Evolutionary conservation across 2,797 vertebrate genomes (phyloP), one percentile per base, ranked within the genome.

Genomic region (Parotocinclus haroldoi): DNA sequence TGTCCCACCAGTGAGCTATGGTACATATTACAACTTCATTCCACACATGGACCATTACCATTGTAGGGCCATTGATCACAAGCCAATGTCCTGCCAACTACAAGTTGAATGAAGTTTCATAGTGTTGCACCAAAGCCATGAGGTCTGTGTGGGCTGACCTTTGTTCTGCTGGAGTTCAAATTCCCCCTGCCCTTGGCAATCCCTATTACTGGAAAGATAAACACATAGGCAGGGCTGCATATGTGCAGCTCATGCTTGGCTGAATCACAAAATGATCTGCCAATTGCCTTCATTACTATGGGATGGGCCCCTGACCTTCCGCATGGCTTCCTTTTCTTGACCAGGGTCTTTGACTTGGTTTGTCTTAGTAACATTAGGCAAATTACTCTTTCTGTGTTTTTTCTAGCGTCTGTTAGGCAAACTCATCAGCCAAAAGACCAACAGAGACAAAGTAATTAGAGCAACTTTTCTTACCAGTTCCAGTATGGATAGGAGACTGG

Each of bases 201-300:
- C 79, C 80, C 83, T 84, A 82, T 81, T 79, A 83, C 68, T 82
- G 79, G 50, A 82, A 81, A 90, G 86, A 91, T 92, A 89, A 89
- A 80, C 83, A 84, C 76, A 77, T 74, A 86, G 85, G 85, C 86
- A 83, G 84, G 84, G 79, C 74, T 76, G 66, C 64, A 77, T 73
- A 79, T 86, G 84, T 85, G 85, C 82, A 84, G 72, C 83, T 69
- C 76, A 84, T 82, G 79, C 74, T 39, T 81, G 77, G 76, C 62
- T 85, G 83, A 85, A 81, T 81, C 82, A 83, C 84, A 80, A 84
- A 89, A 85, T 86, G 81, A 85, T 37, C 79, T 79, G 76, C 80
- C 78, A 78, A 79, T 88, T 85, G 85, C 85, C 76, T 59, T 82
- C 78, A 80, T 85, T 82, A 83, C 83, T 14, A 64, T 56, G 63